Percentiles rank a stretch among this genome's conserved stretches.
These are phyloP conservation scores for Tokudaia muenninki DNA, from an alignment of 2,797 vertebrate species.

Conservation along the genomic window DNA sequence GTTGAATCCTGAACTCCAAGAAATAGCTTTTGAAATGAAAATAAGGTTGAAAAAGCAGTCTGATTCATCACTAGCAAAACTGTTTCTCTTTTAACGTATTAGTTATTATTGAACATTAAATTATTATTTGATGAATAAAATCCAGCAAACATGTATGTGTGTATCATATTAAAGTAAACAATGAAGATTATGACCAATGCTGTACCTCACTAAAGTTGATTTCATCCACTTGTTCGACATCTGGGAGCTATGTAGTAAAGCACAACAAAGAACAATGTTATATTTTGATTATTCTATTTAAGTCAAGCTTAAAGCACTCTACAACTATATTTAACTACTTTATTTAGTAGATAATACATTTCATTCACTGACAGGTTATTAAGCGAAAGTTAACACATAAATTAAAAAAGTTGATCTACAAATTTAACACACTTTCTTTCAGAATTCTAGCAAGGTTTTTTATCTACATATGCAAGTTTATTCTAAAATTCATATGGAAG, in stretches of 20 bases:
- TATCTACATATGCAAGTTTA: constrained; percentile 39
- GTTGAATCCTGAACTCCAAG: constrained; percentile 44
- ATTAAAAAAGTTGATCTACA: constrained; percentile 46
- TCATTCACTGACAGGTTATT: constrained; percentile 34
- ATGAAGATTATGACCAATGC: constrained; percentile 15
- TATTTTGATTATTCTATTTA: constrained; percentile 30
- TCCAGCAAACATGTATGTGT: background rate
- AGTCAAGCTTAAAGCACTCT: constrained; percentile 60
- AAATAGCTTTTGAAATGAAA: constrained; percentile 63
- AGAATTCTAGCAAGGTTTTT: constrained; percentile 46
- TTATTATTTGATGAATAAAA: constrained; percentile 66
- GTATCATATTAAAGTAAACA: constrained; percentile 30
- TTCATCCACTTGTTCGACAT: constrained; percentile 49
- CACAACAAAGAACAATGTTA: constrained; percentile 56
- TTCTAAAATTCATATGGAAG: constrained; percentile 57
- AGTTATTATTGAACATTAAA: constrained; percentile 57
- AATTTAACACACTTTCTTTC: background rate
- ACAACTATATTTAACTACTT: constrained; percentile 50
- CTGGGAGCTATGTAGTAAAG: constrained; percentile 55
- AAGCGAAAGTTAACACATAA: constrained; percentile 49
- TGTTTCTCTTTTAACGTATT: background rate
- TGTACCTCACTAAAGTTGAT: constrained; percentile 56
- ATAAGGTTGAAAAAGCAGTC: constrained; percentile 11
- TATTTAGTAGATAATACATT: constrained; percentile 47
- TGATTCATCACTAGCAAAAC: constrained; percentile 49